These are phyloP conservation scores for Hemitrygon akajei DNA, from an alignment of 2,797 vertebrate genomes.

Conservation along the genomic window DNA sequence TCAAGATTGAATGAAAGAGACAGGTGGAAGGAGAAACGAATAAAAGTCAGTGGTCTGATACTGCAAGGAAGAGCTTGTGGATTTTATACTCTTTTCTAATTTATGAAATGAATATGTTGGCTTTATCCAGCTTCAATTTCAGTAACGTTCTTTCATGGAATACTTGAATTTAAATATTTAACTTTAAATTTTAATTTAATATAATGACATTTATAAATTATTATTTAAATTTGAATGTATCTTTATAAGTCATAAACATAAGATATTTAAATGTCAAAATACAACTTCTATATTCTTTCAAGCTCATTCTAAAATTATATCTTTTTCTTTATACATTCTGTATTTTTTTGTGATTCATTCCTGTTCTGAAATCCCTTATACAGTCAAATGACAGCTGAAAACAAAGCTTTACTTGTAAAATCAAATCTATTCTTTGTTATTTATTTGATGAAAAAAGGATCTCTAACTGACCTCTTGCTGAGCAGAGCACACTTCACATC, in stretches of 20 bases:
- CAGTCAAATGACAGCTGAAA: neutral
- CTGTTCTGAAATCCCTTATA: neutral
- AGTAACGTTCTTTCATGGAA: neutral
- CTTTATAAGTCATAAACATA: neutral
- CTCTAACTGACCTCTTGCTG: neutral
- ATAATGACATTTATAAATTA: neutral
- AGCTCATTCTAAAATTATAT: neutral
- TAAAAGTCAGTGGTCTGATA: neutral
- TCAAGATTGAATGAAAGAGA: neutral
- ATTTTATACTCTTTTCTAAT: neutral
- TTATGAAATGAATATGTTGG: neutral
- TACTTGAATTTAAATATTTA: too few species aligned
- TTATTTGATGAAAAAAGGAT: neutral
- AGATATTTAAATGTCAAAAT: too few species aligned
- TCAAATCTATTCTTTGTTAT: neutral
- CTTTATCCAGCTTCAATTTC: neutral
- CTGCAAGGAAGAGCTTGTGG: neutral
- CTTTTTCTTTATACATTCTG: neutral
- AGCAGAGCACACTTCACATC: neutral
- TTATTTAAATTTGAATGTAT: neutral
- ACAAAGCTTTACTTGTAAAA: neutral
- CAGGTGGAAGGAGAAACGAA: neutral
- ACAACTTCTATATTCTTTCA: neutral
- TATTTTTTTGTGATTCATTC: neutral
- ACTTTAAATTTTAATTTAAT: neutral